Conservation (phyloP, 2,797 vertebrate species). For the Oryzias sinensis region DNA sequence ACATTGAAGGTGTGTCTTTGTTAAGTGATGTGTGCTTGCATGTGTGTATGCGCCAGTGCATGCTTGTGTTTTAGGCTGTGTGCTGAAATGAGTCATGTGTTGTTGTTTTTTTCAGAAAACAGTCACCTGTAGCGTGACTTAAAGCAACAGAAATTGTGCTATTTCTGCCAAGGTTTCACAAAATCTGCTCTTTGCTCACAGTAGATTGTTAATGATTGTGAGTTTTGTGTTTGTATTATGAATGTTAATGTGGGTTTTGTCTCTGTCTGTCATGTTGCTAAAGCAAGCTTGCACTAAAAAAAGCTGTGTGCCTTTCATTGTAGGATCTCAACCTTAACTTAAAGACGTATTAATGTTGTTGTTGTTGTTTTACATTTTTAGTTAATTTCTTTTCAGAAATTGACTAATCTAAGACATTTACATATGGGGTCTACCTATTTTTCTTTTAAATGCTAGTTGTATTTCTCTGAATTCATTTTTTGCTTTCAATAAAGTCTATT, state of each 20-base stretch:
- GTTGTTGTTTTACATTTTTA: no score
- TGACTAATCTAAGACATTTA: no score
- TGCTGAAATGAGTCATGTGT: constrained; percentile 46
- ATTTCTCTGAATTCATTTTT: no score
- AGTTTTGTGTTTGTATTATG: constrained; percentile 5
- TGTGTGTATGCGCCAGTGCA: constrained; percentile 6
- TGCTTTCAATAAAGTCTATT: no score
- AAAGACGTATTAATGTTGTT: no score
- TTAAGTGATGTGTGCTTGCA: constrained; percentile 2
- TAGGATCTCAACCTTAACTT: no score
- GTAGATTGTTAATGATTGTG: constrained; percentile 8
- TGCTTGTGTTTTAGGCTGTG: constrained; percentile 40
- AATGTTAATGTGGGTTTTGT: constrained; percentile 11
- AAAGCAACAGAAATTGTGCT: constrained; percentile 31
- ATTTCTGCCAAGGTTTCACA: constrained; percentile 42
- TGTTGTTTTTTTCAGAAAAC: constrained; percentile 30
- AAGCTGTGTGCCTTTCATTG: no score
- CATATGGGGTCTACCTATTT: no score
- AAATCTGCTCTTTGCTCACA: constrained; percentile 11
- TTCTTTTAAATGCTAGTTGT: no score
- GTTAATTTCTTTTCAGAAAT: no score
- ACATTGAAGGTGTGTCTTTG: constrained; percentile 56
- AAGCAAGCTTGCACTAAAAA: no score
- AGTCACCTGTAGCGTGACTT: constrained; percentile 51
- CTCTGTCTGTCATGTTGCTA: not conserved